Base-by-base conservation (phyloP, 2,888 invertebrate species). In the Julus scandinavius region DNA sequence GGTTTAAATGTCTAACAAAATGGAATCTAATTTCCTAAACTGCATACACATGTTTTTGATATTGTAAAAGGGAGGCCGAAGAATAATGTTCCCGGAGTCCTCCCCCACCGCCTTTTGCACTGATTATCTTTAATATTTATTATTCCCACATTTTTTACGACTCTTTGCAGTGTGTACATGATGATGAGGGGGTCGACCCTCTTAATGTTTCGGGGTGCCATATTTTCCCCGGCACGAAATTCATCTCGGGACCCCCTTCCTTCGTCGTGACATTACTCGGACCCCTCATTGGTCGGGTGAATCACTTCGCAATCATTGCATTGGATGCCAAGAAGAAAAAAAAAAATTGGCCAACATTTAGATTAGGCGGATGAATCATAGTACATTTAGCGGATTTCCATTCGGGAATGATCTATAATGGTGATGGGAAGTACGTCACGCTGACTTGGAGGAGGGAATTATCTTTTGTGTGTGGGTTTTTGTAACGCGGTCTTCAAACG, bases 101-200 rank as follows among this genome's bases (percentile, higher is more conserved):
- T 72, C 72, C 72, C 72, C 72, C 72, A 11, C 11, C 72, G 72
- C 72, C 72, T 29, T 29, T 11, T 11, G 72, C 72, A 29, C 72
- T 72, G 72, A 72, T 72, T 72, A 72, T 72, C 72, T 72, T 72
- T 72, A 72, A 72, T 72, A 72, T 72, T 72, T 72, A 72, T 72
- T 72, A 72, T 72, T 72, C 72, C 72, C 29, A 29, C 72, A 72
- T 72, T 72, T 72, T 72, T 72, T 72, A 72, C 72, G 72, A 72
- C 72, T 72, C 72, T 72, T 72, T 72, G 72, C 72, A 29, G 20
- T 72, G 29, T 72, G 11, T 72, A n/a, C 29, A 29, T 4, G 72
- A 72, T 72, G 72, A 72, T 72, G 72, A 72, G 72, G 72, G 72
- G 72, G 72, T 72, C 72, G 72, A 72, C 72, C 72, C 72, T 72